Evolutionary conservation across 2,888 invertebrate genomes (phyloP), one percentile per base, ranked within the genome.

Genomic region (Pharmacophagus antenor): DNA sequence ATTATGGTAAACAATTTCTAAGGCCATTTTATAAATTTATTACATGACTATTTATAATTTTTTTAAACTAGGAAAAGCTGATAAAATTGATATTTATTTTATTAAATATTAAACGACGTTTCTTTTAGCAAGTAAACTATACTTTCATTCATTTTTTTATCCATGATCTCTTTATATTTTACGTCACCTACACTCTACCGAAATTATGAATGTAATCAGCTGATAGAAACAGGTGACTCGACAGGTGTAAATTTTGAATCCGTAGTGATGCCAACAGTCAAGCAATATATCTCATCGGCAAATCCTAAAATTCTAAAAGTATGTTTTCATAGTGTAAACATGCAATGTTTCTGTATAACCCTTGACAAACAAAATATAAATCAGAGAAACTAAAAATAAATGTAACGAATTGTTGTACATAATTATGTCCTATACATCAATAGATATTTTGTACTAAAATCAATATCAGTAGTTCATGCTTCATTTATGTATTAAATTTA

Each of bases 181-280:
- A 42, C 42, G 42, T 42, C 22, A 48, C 21, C 6, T 37, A 31
- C 10, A 31, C 31, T 31, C 18, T 12, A 48, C 1, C 8, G 10
- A 25, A n/a, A 17, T 56, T 47, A 47, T 44, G 21, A 25, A n/a
- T 21, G 22, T n/a, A 37, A 8, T 44, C 23, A 53, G 23, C 42
- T 18, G n/a, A n/a, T 15, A 41, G n/a, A 17, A 37, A 50, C 18
- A 37, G 42, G 42, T 42, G 42, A 17, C 31, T 31, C 31, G 31
- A 31, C 42, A 42, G 17, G 6, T 42, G 17, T 17, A 15, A 15
- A 42, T 17, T n/a, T 42, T 17, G 17, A 18, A n/a, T 17, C 17
- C 2, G 3, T 42, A 42, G 17, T 42, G 42, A 17, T 42, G 42
- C 42, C 42, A 42, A 18, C 42, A 3, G n/a, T 31, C 15, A 15